phyloP scores from a whole-genome alignment of 2,888 invertebrate genomes.

The Glyphotaelius pellucidus region DNA sequence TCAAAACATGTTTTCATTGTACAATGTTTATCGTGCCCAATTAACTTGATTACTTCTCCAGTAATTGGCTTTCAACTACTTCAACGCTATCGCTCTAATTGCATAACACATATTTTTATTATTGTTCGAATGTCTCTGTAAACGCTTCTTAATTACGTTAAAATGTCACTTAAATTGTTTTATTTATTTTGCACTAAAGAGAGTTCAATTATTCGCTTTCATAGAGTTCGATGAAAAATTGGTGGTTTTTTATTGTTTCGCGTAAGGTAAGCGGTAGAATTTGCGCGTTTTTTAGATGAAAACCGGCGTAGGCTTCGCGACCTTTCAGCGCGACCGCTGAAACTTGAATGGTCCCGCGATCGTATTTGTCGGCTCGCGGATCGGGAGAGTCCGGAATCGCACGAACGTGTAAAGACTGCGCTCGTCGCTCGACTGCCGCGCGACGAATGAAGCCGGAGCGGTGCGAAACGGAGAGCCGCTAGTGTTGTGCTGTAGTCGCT shows the following conservation, averaged over 20 bases:
- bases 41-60: conserved; percentile 38
- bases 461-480: not conserved
- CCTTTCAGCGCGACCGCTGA: conserved; percentile 53
- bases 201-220: not conserved
- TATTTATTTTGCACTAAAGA: not conserved
- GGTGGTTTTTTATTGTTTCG: not conserved
- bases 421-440: conserved; percentile 40
- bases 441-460: conserved; percentile 57
- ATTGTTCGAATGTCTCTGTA: not conserved
- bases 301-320: conserved; percentile 28
- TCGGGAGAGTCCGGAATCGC: conserved; percentile 35
- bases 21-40: conserved; percentile 53
- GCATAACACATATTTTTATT: conserved; percentile 39
- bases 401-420: not conserved
- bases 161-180: not conserved
- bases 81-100: conserved; percentile 44
- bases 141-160: not conserved
- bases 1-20: conserved; percentile 53
- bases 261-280: conserved; percentile 44
- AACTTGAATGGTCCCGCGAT: conserved; percentile 50
- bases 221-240: not conserved
- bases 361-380: conserved; percentile 46
- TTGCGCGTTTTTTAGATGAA: conserved; percentile 24
- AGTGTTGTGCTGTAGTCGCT: not conserved
- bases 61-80: conserved; percentile 39